phyloP scores from a whole-genome alignment of 2,888 invertebrate species.

The Apamea epomidion region DNA sequence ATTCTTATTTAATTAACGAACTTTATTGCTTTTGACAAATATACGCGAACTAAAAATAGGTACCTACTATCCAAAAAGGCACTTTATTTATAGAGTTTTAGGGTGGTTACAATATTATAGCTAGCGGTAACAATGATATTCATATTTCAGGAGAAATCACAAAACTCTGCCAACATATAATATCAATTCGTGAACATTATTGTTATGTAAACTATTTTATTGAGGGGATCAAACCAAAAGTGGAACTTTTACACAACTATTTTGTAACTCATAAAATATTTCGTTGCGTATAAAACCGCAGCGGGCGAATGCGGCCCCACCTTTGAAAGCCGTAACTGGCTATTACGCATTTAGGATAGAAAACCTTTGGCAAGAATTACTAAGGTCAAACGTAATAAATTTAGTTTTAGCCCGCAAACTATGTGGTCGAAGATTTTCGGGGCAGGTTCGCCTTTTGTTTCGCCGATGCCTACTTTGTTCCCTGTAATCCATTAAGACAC shows the following conservation, averaged over 20 bases:
- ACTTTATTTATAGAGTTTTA: not conserved
- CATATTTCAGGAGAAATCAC: slow-evolving; percentile 26
- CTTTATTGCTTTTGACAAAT: not conserved
- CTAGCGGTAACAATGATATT: slow-evolving; percentile 22
- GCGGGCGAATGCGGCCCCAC: slow-evolving; percentile 79
- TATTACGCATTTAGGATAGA: slow-evolving; percentile 85
- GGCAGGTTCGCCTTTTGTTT: slow-evolving; percentile 86
- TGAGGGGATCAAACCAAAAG: slow-evolving; percentile 78
- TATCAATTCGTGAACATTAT: slow-evolving; percentile 63
- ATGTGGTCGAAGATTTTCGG: slow-evolving; percentile 88
- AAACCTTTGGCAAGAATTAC: slow-evolving; percentile 88
- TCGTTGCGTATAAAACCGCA: slow-evolving; percentile 87
- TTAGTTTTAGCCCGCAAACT: slow-evolving; percentile 89
- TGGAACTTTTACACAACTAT: slow-evolving; percentile 82
- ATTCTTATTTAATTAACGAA: not conserved
- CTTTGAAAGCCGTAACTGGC: slow-evolving; percentile 86
- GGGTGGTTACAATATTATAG: not conserved
- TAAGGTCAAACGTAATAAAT: slow-evolving; percentile 90
- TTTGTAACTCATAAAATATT: slow-evolving; percentile 89
- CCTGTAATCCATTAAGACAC: slow-evolving; percentile 88
- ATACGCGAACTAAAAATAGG: not conserved
- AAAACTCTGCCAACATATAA: slow-evolving; percentile 45
- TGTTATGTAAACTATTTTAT: slow-evolving; percentile 71
- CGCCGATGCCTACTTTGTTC: slow-evolving; percentile 88
- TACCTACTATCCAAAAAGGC: not conserved